Evolutionary conservation across 2,113 vertebrate genomes (phyloP).

Genomic region (Centrocercus urophasianus): DNA sequence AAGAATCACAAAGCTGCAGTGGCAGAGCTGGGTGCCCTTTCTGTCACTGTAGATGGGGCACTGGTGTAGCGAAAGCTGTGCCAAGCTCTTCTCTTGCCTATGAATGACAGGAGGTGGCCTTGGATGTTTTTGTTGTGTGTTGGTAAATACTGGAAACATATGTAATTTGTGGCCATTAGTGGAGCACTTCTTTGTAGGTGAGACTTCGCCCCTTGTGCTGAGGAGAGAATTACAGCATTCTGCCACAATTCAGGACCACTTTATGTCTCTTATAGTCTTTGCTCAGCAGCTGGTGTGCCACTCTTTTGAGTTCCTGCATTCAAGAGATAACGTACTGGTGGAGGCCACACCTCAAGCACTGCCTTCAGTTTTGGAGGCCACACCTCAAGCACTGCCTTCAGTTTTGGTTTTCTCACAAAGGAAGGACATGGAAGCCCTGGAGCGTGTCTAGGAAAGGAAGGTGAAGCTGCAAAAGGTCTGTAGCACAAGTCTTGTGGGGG

Average conservation of each 20-base stretch:
- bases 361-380: background rate
- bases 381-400: too few relatives aligned
- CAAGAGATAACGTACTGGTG: background rate
- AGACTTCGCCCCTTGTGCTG: background rate
- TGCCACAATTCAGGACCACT: rapidly evolving
- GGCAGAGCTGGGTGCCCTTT: background rate
- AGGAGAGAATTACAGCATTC: background rate
- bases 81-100: background rate
- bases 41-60: background rate
- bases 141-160: background rate
- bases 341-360: background rate
- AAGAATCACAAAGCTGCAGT: background rate
- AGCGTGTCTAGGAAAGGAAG: too few relatives aligned
- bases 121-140: background rate
- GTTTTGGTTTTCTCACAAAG: too few relatives aligned
- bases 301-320: background rate
- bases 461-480: too few relatives aligned
- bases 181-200: background rate
- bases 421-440: too few relatives aligned
- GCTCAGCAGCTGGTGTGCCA: background rate
- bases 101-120: background rate
- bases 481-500: too few relatives aligned
- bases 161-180: background rate
- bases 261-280: background rate
- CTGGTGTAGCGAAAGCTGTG: background rate